These are phyloP conservation scores for Clupea harengus DNA, from an alignment of 2,113 vertebrate genomes.

Conservation along the genomic window DNA sequence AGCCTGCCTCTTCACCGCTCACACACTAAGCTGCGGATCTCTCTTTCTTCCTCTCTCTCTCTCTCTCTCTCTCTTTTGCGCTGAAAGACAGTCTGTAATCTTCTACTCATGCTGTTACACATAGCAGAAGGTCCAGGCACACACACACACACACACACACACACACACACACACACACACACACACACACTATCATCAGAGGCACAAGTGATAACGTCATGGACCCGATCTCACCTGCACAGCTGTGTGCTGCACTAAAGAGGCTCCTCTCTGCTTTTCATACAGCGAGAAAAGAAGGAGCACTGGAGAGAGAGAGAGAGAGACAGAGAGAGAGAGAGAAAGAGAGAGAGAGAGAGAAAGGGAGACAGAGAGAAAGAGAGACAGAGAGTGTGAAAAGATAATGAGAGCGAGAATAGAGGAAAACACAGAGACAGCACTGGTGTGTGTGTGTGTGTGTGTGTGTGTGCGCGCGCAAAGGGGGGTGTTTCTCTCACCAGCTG, in stretches of 20 bases:
- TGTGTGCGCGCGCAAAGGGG: not conserved
- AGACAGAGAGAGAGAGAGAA: not conserved
- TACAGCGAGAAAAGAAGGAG: not conserved
- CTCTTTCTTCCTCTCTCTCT: not conserved
- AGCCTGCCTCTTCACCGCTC: not conserved
- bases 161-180: conserved; percentile 1
- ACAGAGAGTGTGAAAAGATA: not conserved
- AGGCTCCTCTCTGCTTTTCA: too few species aligned
- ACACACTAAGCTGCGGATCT: not conserved
- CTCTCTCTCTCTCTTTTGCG: not conserved
- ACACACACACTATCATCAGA: not conserved
- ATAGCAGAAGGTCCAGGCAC: not conserved
- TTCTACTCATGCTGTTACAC: too few species aligned
- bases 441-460: conserved; percentile 10
- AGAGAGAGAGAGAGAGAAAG: not conserved
- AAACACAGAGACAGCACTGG: not conserved
- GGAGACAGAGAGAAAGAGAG: not conserved
- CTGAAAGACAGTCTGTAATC: not conserved
- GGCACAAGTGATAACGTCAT: too few species aligned
- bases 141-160: too few species aligned
- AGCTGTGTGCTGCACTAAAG: too few species aligned
- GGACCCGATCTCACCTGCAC: too few species aligned
- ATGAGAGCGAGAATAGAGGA: conserved; percentile 20
- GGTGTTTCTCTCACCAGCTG: conserved; percentile 58
- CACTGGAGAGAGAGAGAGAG: not conserved